phyloP scores from a whole-genome alignment of 2,113 vertebrate genomes.

The Enhydra lutris region DNA sequence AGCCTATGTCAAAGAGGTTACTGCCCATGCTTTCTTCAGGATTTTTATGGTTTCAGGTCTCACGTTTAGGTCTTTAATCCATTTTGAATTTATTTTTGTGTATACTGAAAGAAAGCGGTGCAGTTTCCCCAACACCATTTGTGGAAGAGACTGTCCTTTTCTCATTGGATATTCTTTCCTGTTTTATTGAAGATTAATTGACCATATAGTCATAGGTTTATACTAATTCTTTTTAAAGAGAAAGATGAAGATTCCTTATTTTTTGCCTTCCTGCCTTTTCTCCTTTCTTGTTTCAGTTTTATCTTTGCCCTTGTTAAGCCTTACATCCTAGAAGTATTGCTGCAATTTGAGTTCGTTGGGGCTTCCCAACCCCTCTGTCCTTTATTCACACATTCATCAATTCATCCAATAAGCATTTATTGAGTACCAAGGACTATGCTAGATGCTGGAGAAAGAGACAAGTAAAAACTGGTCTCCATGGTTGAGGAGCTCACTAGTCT shows the following conservation, averaged over 20 bases:
- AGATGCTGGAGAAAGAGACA: background rate
- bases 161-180: too few relatives aligned
- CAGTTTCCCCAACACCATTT: too few relatives aligned
- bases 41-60: background rate
- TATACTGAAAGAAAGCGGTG: too few relatives aligned
- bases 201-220: background rate
- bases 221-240: background rate
- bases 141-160: too few relatives aligned
- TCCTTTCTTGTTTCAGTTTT: conserved; percentile 12
- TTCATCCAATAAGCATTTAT: background rate
- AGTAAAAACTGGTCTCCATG: background rate
- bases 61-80: background rate
- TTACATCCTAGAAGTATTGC: conserved; percentile 11
- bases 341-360: conserved; percentile 8
- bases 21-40: background rate
- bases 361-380: background rate
- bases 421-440: background rate
- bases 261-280: conserved; percentile 26
- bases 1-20: background rate
- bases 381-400: background rate
- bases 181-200: too few relatives aligned
- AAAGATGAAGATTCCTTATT: background rate
- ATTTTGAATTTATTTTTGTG: too few relatives aligned
- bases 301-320: background rate
- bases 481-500: background rate